Base-by-base conservation (phyloP, 2,888 invertebrate species). In the Chymomyza fuscimana region DNA sequence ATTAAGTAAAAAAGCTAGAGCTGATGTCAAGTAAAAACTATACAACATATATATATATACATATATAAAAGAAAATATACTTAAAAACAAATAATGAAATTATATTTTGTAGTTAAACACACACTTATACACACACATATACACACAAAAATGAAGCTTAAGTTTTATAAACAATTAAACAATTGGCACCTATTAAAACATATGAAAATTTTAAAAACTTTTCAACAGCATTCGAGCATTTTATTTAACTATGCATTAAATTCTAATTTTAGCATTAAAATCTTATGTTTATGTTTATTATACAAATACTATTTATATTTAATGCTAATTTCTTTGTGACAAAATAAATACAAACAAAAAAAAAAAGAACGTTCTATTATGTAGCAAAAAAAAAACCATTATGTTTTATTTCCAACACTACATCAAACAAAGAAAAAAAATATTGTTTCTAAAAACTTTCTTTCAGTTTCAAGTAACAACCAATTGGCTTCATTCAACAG, bases 401-500 rank as follows among this genome's bases (percentile, higher is more conserved):
- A 32, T 52, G 6, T 52, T 65, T 58, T 32, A 46, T 56, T 65
- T 32, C 9, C 16, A 36, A 36, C 36, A 36, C 6, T 9, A 36
- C 1, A 7, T 4, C 56, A 19, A 56, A 56, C 19, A 25, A 25
- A 25, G 25, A 25, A 32, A 32, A 32, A 5, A 32, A 32, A 32
- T 32, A 7, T 32, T 32, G 32, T 32, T 32, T 32, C 32, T 32
- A 32, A 32, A 32, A 32, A 32, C 9, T 32, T 25, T 58, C 40
- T 65, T 67, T 46, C 58, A 69, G 29, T 68, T 71, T 29, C 60
- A 63, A 70, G 59, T 59, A 52, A 36, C 16, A 46, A 46, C 5
- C 79, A 81, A 83, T 86, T 83, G 88, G 86, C 86, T 88, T 83
- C 83, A 88, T 88, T 83, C 83, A 88, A 83, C 74, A 63, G 81